Conservation (phyloP, 2,888 invertebrate genomes). For the Salpingus planirostris region DNA sequence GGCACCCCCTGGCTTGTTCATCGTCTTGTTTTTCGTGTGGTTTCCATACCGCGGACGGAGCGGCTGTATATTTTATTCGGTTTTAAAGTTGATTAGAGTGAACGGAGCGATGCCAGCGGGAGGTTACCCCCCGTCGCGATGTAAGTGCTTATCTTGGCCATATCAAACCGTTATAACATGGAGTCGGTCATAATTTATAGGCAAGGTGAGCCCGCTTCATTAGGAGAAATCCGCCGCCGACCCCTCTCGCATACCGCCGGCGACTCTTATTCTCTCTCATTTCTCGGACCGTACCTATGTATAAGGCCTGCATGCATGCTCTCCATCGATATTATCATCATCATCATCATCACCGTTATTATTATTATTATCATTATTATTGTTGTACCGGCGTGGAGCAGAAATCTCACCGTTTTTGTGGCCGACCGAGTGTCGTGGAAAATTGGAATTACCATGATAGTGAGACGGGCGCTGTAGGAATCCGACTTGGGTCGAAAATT, state of each 20-base stretch:
- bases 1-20: conserved; percentile 18
- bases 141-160: conserved; percentile 44
- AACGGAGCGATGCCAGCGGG: conserved; percentile 38
- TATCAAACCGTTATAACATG: conserved; percentile 45
- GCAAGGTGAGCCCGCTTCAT: conserved; percentile 43
- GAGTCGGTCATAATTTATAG: conserved; percentile 44
- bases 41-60: conserved; percentile 22
- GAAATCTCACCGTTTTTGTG: too few species aligned
- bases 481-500: too few species aligned
- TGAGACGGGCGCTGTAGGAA: too few species aligned
- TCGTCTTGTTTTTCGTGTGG: conserved; percentile 21
- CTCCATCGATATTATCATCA: too few species aligned
- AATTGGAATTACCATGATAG: too few species aligned
- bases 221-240: conserved; percentile 35
- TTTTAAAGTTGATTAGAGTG: conserved; percentile 44
- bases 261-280: too few species aligned
- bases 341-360: too few species aligned
- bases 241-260: conserved; percentile 18
- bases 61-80: conserved; percentile 40
- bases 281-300: too few species aligned
- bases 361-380: too few species aligned
- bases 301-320: too few species aligned
- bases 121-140: conserved; percentile 40
- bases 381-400: too few species aligned
- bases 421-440: too few species aligned